Evolutionary conservation across 2,888 invertebrate genomes (phyloP).

Genomic region (Lottia gigantea): DNA sequence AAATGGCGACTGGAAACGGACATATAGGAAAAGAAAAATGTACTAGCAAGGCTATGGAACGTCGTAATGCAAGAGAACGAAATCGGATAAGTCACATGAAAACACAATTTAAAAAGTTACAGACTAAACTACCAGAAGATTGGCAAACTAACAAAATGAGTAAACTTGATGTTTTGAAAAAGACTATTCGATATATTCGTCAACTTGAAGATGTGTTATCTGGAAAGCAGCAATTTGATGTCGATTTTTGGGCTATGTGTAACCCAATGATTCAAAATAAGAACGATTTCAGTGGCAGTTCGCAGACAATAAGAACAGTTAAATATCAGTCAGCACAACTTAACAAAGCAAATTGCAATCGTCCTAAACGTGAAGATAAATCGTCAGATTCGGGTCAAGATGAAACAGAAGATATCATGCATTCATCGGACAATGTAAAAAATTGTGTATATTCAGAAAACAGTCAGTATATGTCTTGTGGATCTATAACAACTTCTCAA

Average conservation of each 20-base stretch:
- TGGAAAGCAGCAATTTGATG: not conserved
- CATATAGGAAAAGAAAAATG: too few species aligned
- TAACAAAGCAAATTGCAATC: too few species aligned
- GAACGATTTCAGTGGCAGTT: not conserved
- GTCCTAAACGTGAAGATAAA: too few species aligned
- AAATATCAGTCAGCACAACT: not conserved
- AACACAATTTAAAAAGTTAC: not conserved
- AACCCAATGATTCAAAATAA: not conserved
- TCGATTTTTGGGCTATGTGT: not conserved
- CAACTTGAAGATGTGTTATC: constrained; percentile 1
- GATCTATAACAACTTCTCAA: too few species aligned
- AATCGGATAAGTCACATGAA: not conserved
- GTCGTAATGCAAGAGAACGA: constrained; percentile 6
- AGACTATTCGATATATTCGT: not conserved
- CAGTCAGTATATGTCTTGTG: too few species aligned
- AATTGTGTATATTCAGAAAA: too few species aligned
- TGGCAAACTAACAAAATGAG: constrained; percentile 2
- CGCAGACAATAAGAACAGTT: not conserved
- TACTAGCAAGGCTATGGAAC: not conserved
- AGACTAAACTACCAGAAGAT: constrained; percentile 1
- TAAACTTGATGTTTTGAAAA: not conserved
- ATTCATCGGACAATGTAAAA: too few species aligned
- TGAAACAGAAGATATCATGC: too few species aligned
- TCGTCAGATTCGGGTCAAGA: too few species aligned
- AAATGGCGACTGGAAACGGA: too few species aligned